phyloP scores from a whole-genome alignment of 1,140 invertebrate species.

The Drosophila gunungcola region DNA sequence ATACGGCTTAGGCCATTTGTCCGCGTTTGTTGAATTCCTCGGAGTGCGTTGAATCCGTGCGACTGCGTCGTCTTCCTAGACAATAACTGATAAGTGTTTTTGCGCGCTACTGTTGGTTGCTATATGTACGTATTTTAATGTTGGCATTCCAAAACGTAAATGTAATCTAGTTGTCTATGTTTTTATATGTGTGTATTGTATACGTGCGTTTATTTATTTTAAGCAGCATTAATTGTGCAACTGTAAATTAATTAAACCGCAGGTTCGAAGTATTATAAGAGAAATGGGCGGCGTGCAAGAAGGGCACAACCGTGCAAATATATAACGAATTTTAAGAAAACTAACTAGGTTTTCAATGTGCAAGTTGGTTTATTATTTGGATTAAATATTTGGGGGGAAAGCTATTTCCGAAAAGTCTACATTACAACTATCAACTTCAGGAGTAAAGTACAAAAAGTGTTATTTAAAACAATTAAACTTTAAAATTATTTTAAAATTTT shows the following conservation, averaged over 20 bases:
- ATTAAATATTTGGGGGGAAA: no score
- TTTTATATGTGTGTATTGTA: constrained; percentile 63
- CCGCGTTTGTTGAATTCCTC: constrained; percentile 63
- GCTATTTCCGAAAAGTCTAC: no score
- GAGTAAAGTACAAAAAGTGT: no score
- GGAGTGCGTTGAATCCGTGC: constrained; percentile 39
- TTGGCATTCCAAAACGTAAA: constrained; percentile 69
- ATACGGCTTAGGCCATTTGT: constrained; percentile 32
- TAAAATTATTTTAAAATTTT: no score
- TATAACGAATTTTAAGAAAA: constrained; percentile 20
- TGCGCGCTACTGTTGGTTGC: constrained; percentile 69
- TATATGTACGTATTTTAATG: constrained; percentile 72
- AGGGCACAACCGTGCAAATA: constrained; percentile 15
- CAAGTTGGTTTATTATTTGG: neutral
- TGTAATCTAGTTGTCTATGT: constrained; percentile 66
- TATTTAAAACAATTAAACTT: no score
- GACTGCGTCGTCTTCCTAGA: constrained; percentile 78
- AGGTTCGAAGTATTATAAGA: constrained; percentile 43
- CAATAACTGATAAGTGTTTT: constrained; percentile 74
- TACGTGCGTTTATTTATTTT: constrained; percentile 70
- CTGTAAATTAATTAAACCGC: constrained; percentile 58
- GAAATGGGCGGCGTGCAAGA: neutral
- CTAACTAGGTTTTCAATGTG: neutral
- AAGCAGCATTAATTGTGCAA: constrained; percentile 64
- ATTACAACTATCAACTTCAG: no score